phyloP scores from a whole-genome alignment of 2,113 vertebrate genomes.

The Corythaeola cristata region DNA sequence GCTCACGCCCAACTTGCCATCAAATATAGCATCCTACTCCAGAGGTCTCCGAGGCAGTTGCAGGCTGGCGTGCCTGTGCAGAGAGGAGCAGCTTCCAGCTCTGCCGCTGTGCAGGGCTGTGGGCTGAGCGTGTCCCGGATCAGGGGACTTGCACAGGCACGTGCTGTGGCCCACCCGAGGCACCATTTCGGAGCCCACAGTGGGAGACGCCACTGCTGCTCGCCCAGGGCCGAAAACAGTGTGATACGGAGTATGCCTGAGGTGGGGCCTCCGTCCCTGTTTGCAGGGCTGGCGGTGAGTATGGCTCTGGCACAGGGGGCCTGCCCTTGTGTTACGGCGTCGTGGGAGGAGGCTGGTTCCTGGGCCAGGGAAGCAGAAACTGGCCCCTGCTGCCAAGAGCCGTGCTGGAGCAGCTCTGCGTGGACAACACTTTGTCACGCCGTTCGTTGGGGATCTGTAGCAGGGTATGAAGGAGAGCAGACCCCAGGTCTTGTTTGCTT shows the following conservation, averaged over 20 bases:
- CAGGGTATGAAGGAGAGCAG: not conserved
- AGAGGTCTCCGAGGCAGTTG: not conserved
- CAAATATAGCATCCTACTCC: not conserved
- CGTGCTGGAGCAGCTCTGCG: rapidly evolving
- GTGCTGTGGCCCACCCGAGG: not conserved
- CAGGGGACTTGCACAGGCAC: not conserved
- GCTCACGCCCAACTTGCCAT: not conserved
- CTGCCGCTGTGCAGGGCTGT: rapidly evolving
- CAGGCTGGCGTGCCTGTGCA: not conserved
- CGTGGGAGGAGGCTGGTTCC: not conserved
- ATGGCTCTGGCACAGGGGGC: not conserved
- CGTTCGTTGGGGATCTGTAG: not conserved
- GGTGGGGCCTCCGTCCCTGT: not conserved
- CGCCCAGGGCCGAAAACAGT: not conserved
- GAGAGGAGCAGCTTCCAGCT: not conserved
- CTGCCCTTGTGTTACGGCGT: not conserved
- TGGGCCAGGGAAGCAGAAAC: not conserved
- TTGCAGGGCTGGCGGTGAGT: not conserved
- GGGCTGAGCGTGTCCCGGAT: rapidly evolving
- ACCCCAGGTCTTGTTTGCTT: not conserved
- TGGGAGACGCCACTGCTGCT: not conserved
- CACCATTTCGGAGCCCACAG: not conserved
- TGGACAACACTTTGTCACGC: not conserved
- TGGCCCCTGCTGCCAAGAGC: not conserved
- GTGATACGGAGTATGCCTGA: rapidly evolving